These are phyloP conservation scores for Brachionichthys hirsutus DNA, from an alignment of 2,113 vertebrate genomes.

Conservation along the genomic window DNA sequence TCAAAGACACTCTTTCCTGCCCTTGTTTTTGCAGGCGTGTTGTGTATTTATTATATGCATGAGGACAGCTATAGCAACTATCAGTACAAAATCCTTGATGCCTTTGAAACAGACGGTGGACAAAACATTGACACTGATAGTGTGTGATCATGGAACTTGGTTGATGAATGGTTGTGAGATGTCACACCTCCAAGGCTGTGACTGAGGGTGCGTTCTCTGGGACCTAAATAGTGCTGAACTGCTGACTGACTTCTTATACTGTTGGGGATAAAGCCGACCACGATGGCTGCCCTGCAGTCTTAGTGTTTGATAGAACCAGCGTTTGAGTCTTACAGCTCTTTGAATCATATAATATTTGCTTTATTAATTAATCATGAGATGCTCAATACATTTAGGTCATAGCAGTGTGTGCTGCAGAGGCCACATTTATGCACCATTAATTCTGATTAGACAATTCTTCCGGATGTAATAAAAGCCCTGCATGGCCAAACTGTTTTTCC, in stretches of 20 bases:
- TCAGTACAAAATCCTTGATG: conserved; percentile 21
- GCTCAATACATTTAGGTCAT: neutral
- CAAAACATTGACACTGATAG: conserved; percentile 30
- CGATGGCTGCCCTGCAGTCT: neutral
- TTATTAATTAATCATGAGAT: neutral
- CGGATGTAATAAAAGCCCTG: neutral
- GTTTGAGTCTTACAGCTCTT: no score
- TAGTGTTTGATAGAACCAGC: conserved; percentile 2
- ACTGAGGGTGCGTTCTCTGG: conserved; percentile 17
- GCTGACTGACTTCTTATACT: conserved; percentile 30
- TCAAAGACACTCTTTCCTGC: conserved; percentile 29
- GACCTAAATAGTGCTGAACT: conserved; percentile 25
- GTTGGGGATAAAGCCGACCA: conserved; percentile 29
- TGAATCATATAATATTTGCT: no score
- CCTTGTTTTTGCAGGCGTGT: conserved; percentile 29
- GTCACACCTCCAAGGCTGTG: conserved; percentile 4
- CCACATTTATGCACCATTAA: neutral
- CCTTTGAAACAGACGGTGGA: conserved; percentile 17
- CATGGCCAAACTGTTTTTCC: neutral
- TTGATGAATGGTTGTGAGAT: conserved; percentile 37
- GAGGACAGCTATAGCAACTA: conserved; percentile 16
- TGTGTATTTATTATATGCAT: conserved; percentile 22
- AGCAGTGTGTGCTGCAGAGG: neutral
- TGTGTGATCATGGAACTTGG: conserved; percentile 41
- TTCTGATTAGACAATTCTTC: conserved; percentile 2